Base-by-base conservation (phyloP, 2,797 vertebrate genomes). In the Dallia pectoralis region DNA sequence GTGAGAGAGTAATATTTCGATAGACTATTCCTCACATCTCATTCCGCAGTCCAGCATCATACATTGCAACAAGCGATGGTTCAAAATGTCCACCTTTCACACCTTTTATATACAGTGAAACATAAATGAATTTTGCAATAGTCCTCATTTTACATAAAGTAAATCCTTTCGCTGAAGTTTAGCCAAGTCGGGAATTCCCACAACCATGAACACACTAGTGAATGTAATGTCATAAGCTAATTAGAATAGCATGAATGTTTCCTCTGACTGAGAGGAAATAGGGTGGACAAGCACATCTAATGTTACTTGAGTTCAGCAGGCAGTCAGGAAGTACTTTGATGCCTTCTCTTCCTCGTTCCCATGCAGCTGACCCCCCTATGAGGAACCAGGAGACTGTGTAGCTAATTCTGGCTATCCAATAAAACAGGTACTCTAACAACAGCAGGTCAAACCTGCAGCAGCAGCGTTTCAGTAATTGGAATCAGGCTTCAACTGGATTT, bases 251-350 rank as follows among this genome's bases (percentile, higher is more conserved):
- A 40, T 33, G 22, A 48, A 61, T 22, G 16, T 67, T 4, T 66
- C 18, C 1, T 18, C 5, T 16, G 6, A 71, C 51, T 12, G 47
- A 72, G 65, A 56, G 18, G 48, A 62, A 67, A 72, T 18, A 33
- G 8, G 19, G 25, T 44, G 33, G 70, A 11, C 25, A 22, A 18
- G 14, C 15, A 32, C 61, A 30, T 73, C 63, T 73, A n/a, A 70
- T 67, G 73, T 77, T 77, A 76, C 29, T 1, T 0, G 0, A 22
- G 12, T 25, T 70, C 62, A 3, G 73, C 51, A 70, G 16, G 67
- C 66, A 77, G 29, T 65, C 14, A 77, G 76, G 72, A 77, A 80
- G 40, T 51, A 8, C n/a, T 73, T 51, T 75, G 56, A 84, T 75
- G 69, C 67, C 53, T 72, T 63, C 59, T 16, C 68, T 59, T 33